Conservation (phyloP, 2,888 invertebrate genomes). For the Hyposoter didymator region DNA sequence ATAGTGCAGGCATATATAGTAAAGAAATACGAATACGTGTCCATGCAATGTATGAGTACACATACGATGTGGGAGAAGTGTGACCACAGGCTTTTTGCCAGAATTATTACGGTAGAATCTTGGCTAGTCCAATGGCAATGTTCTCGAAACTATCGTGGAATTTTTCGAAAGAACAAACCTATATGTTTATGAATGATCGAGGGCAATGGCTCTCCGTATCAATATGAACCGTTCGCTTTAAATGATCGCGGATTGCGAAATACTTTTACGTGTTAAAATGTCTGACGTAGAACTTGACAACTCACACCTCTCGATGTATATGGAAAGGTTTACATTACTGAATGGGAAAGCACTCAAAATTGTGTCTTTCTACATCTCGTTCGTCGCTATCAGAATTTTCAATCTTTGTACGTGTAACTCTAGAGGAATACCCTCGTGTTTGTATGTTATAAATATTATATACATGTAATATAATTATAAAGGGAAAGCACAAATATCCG, state of each 20-base stretch:
- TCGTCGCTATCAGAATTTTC: slow-evolving; percentile 23
- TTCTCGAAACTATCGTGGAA: slow-evolving; percentile 59
- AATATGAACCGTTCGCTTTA: neutral
- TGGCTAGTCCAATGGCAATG: slow-evolving; percentile 56
- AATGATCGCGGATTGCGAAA: neutral
- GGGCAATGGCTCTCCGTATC: neutral
- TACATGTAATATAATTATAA: neutral
- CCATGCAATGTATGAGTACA: neutral
- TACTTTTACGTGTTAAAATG: neutral
- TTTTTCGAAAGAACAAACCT: slow-evolving; percentile 34
- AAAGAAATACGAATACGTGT: slow-evolving; percentile 28
- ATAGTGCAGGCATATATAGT: slow-evolving; percentile 1
- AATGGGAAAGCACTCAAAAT: slow-evolving; percentile 53
- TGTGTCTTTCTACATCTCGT: slow-evolving; percentile 23
- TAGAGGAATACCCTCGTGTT: neutral
- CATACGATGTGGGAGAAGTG: slow-evolving; percentile 37
- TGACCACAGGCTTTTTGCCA: slow-evolving; percentile 62
- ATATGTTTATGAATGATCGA: slow-evolving; percentile 29
- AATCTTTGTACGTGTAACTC: slow-evolving; percentile 9
- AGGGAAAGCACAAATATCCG: neutral
- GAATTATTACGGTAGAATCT: slow-evolving; percentile 64
- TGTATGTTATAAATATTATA: neutral
- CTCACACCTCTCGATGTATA: neutral
- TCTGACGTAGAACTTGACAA: neutral
- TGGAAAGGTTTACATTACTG: neutral